These are phyloP conservation scores for Dendrocopos noguchii DNA, from an alignment of 2,113 vertebrate genomes.

Conservation along the genomic window DNA sequence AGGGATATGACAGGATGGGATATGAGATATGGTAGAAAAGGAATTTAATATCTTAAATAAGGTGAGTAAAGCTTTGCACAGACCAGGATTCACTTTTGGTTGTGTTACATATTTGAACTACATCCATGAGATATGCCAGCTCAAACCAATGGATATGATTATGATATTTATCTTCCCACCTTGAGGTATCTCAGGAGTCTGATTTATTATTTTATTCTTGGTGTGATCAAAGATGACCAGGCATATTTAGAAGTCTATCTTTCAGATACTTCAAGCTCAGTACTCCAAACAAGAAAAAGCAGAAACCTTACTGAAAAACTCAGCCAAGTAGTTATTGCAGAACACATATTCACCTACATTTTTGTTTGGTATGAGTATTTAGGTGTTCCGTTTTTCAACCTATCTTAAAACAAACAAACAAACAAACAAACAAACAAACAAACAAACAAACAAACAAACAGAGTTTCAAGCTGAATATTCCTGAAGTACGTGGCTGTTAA, in stretches of 20 bases:
- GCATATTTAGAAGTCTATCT: not conserved
- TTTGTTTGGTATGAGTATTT: not conserved
- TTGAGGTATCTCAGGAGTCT: not conserved
- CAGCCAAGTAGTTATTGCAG: accelerated
- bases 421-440: not conserved
- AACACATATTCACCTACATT: not conserved
- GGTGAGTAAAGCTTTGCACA: not conserved
- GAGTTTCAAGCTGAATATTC: not conserved
- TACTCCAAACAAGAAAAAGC: not conserved
- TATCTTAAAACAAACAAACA: not conserved
- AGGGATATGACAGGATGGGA: not conserved
- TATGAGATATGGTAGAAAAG: not conserved
- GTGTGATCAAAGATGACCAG: not conserved
- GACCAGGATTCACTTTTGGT: not conserved
- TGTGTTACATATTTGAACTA: not conserved
- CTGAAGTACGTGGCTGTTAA: not conserved
- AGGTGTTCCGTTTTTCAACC: not conserved
- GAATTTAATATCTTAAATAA: constrained; percentile 25
- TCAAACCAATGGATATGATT: not conserved
- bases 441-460: not conserved
- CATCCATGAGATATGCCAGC: not conserved
- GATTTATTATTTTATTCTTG: not conserved
- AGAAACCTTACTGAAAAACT: not conserved
- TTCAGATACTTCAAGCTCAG: not conserved
- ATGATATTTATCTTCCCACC: not conserved